Conservation (phyloP, 2,113 vertebrate genomes). For the Tamias sibiricus region DNA sequence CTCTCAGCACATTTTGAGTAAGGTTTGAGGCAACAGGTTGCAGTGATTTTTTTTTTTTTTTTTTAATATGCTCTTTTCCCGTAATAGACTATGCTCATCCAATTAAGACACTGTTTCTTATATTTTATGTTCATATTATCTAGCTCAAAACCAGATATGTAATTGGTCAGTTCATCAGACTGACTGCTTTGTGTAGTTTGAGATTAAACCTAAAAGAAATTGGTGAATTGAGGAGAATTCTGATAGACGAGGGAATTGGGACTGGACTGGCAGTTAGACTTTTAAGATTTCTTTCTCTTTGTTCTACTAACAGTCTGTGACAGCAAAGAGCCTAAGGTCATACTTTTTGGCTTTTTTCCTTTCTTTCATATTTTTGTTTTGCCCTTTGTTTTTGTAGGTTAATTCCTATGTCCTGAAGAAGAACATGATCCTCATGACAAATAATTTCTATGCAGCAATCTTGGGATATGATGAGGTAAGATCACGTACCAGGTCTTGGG, state of each 20-base stretch:
- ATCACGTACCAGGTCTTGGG: neutral
- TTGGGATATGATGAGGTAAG: conserved; percentile 99
- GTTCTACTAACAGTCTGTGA: neutral
- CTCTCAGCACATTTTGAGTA: neutral
- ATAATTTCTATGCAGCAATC: conserved; percentile 96
- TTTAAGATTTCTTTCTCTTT: neutral
- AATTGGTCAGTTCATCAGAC: neutral
- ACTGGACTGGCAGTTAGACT: neutral
- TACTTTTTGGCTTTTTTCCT: neutral
- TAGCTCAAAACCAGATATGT: neutral
- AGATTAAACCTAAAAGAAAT: conserved; percentile 53
- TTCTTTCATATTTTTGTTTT: conserved; percentile 69
- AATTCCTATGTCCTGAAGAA: conserved; percentile 92
- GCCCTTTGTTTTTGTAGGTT: conserved; percentile 88
- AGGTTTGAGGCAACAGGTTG: neutral
- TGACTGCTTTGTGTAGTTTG: conserved; percentile 31
- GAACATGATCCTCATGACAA: conserved; percentile 92
- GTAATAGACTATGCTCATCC: neutral
- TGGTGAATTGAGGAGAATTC: neutral
- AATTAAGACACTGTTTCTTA: neutral
- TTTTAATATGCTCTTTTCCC: neutral
- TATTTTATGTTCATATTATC: neutral
- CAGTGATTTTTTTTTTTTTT: neutral
- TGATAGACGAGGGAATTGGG: neutral
- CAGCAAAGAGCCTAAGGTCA: conserved; percentile 9